phyloP scores from a whole-genome alignment of 2,888 invertebrate species.

The Asteroscopus sphinx region DNA sequence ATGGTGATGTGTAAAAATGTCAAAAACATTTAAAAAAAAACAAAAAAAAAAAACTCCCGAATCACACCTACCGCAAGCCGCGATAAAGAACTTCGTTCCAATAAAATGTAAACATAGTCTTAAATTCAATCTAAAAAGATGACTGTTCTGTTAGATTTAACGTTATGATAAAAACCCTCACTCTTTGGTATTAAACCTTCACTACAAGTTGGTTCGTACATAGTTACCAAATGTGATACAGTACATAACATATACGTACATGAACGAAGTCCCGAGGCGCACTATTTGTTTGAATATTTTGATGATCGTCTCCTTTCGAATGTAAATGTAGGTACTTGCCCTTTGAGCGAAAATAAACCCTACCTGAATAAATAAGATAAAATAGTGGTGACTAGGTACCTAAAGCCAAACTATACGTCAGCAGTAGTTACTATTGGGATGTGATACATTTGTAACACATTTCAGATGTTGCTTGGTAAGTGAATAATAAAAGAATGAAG shows the following conservation, averaged over 20 bases:
- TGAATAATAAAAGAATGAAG: constrained; percentile 68
- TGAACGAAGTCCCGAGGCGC: constrained; percentile 26
- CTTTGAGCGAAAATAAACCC: constrained; percentile 34
- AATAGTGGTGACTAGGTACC: constrained; percentile 11
- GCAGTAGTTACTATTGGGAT: constrained; percentile 25
- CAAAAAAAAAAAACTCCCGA: no score
- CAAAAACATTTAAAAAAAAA: no score
- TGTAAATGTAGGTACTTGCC: constrained; percentile 45
- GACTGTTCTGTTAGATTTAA: no score
- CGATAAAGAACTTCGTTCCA: no score
- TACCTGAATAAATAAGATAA: constrained; percentile 27
- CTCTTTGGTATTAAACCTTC: neutral
- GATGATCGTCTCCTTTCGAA: constrained; percentile 41
- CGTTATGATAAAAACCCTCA: neutral
- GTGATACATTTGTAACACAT: constrained; percentile 49
- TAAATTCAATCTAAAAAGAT: no score
- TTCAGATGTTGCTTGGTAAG: constrained; percentile 68
- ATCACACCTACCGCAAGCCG: no score
- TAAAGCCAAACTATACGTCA: constrained; percentile 13
- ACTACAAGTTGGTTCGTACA: constrained; percentile 7
- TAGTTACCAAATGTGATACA: constrained; percentile 12
- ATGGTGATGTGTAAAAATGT: no score
- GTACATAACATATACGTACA: constrained; percentile 27
- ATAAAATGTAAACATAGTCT: no score
- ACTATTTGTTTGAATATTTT: constrained; percentile 45